phyloP scores from a whole-genome alignment of 2,797 vertebrate genomes.

The Enteromius viviparus region DNA sequence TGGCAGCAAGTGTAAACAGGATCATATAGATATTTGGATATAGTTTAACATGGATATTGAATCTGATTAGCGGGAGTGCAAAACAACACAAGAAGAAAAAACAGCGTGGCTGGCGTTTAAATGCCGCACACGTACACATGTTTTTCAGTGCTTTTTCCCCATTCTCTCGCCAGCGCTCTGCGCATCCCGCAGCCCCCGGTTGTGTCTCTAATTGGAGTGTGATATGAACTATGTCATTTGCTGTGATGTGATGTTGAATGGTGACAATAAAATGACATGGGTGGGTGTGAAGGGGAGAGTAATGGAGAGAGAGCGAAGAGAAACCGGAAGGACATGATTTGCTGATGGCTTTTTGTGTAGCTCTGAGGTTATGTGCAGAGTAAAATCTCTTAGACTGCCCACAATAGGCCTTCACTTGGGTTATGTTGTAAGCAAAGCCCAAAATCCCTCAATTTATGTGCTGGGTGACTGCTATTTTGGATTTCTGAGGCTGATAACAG shows the following conservation, averaged over 20 bases:
- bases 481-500: background rate
- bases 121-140: constrained; percentile 54
- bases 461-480: constrained; percentile 22
- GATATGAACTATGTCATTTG: constrained; percentile 74
- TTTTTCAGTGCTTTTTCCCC: constrained; percentile 45
- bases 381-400: constrained; percentile 40
- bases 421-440: constrained; percentile 6
- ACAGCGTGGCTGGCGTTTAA: constrained; percentile 42
- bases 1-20: constrained; percentile 77
- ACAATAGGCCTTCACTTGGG: constrained; percentile 22
- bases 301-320: constrained; percentile 45
- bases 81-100: constrained; percentile 55
- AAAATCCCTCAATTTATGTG: constrained; percentile 10
- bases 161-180: constrained; percentile 24
- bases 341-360: constrained; percentile 41
- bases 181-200: constrained; percentile 39
- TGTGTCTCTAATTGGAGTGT: constrained; percentile 75
- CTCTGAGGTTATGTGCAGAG: constrained; percentile 26
- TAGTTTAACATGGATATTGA: constrained; percentile 72
- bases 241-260: constrained; percentile 70
- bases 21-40: constrained; percentile 55
- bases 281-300: constrained; percentile 45
- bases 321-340: constrained; percentile 51
- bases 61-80: constrained; percentile 69
- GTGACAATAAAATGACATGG: constrained; percentile 65